Evolutionary conservation across 2,113 vertebrate genomes (phyloP).

Genomic region (Ophiodon elongatus): DNA sequence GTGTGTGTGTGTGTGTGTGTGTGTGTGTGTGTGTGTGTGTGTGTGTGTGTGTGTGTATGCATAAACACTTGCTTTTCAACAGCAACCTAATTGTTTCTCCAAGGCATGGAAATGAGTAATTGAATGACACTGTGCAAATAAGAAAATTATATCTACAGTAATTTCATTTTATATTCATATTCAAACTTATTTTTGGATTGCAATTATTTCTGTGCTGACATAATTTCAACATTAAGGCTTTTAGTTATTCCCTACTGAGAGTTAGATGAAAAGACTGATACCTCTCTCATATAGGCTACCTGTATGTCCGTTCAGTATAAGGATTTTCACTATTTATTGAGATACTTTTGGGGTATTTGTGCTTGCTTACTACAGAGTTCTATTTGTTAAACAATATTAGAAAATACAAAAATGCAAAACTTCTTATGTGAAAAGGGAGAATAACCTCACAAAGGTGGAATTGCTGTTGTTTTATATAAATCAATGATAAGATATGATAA

Average conservation of each 20-base stretch:
- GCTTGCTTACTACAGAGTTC: not conserved
- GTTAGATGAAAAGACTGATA: not conserved
- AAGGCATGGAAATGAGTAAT: conserved; percentile 47
- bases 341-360: not conserved
- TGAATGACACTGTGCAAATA: conserved; percentile 13
- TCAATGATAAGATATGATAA: not conserved
- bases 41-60: conserved; percentile 11
- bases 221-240: not conserved
- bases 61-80: conserved; percentile 66
- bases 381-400: not conserved
- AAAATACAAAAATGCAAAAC: not conserved
- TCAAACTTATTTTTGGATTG: not conserved
- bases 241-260: not conserved
- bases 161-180: not conserved
- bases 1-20: conserved; percentile 17
- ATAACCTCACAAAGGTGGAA: not conserved
- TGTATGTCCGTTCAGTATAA: not conserved
- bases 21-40: conserved; percentile 11
- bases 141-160: not conserved
- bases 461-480: not conserved
- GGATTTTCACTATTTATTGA: not conserved
- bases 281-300: too few relatives aligned
- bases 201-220: not conserved
- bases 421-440: not conserved
- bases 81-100: conserved; percentile 65